These are phyloP conservation scores for Dinoponera quadriceps DNA, from an alignment of 1,140 invertebrate species.

Conservation along the genomic window DNA sequence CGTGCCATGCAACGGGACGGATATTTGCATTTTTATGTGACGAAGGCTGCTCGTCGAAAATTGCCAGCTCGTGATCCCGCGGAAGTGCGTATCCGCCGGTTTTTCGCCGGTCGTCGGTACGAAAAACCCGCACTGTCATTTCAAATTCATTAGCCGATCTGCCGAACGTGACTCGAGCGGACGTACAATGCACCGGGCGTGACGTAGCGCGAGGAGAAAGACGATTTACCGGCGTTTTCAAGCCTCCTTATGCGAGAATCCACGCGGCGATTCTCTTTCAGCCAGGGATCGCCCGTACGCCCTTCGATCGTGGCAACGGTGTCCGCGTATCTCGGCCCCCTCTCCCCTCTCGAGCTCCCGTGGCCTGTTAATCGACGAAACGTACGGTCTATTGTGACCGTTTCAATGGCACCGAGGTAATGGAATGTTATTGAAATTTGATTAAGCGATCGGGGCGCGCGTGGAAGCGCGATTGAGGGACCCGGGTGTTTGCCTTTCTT, in stretches of 20 bases:
- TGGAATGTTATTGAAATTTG: constrained; percentile 24
- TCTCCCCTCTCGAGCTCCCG: neutral
- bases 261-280: constrained; percentile 36
- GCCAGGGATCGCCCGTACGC: neutral
- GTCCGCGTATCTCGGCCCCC: neutral
- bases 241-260: constrained; percentile 53
- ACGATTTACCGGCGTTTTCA: constrained; percentile 72
- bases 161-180: constrained; percentile 70
- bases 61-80: constrained; percentile 37
- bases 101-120: constrained; percentile 35
- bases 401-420: constrained; percentile 11
- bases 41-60: constrained; percentile 36
- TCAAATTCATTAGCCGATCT: constrained; percentile 80
- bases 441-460: neutral
- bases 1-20: constrained; percentile 47
- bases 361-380: constrained; percentile 7
- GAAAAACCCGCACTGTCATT: constrained; percentile 76
- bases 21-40: constrained; percentile 77
- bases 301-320: neutral
- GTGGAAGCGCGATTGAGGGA: neutral
- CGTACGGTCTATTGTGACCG: constrained; percentile 8
- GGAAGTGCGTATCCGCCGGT: constrained; percentile 23
- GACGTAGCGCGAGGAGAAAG: constrained; percentile 65
- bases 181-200: constrained; percentile 63
- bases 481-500: neutral